Conservation (phyloP, 37 sponge, comb jelly and placozoan species). For the Mnemiopsis leidyi region DNA sequence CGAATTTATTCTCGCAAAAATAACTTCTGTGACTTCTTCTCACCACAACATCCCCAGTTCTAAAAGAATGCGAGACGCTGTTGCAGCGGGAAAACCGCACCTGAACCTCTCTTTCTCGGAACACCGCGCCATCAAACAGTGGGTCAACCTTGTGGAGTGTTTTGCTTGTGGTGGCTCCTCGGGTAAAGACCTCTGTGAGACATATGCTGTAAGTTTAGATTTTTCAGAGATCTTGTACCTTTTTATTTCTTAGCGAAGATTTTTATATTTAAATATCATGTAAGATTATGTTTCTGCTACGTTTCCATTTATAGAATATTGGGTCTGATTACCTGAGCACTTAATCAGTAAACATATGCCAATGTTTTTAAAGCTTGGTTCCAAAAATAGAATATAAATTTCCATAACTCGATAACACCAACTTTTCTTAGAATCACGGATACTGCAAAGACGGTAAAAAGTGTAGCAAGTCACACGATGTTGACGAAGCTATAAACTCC, state of each 20-base stretch:
- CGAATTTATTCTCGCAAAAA: too few species aligned
- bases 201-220: not conserved
- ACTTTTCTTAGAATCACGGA: slow-evolving; percentile 28
- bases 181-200: not conserved
- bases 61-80: not conserved
- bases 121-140: slow-evolving; percentile 4
- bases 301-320: too few species aligned
- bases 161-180: not conserved
- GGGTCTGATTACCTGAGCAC: too few species aligned
- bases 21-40: too few species aligned
- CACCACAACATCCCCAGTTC: too few species aligned
- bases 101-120: slow-evolving; percentile 28
- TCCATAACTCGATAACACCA: too few species aligned
- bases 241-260: too few species aligned
- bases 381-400: too few species aligned
- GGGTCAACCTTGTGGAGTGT: slow-evolving; percentile 4
- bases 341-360: too few species aligned
- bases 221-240: not conserved
- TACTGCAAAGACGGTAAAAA: not conserved
- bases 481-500: slow-evolving; percentile 6
- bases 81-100: not conserved
- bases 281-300: too few species aligned
- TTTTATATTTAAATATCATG: too few species aligned
- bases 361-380: too few species aligned
- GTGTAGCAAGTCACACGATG: slow-evolving; percentile 10